Evolutionary conservation across 37 sponge, comb jelly and placozoan species (phyloP), one percentile per base, ranked within the genome.

Genomic region (Diacarnus erythraeanus): DNA sequence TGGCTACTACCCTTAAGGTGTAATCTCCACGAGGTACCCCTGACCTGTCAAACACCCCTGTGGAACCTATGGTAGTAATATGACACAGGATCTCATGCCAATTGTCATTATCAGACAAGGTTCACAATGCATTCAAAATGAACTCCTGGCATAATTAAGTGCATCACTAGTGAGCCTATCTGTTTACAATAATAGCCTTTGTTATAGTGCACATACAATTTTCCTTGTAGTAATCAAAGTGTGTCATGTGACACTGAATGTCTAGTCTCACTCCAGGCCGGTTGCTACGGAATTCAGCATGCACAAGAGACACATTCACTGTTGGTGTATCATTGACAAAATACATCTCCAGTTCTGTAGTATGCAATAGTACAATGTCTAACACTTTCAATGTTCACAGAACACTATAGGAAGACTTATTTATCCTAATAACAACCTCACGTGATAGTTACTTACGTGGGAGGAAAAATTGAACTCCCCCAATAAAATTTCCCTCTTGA

Each of bases 241-340:
- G 73, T 21, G 73, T 72, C 8, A 72, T 10, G 33, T 72, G 73
- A 22, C 73, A 72, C 54, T 44, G 23, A 3, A 72, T 44, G n/a
- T 39, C 10, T 12, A 47, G 12, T 47, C 51, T 47, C 2, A 41
- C 54, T 22, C 54, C 54, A 30, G 73, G 73, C 23, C 73, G 6
- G 47, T 43, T 72, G 15, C 27, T 43, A 5, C n/a, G 31, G 31
- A 72, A 44, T 29, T 43, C 51, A 43, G 73, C 73, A 44, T 44
- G 20, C 29, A 72, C 31, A 5, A 6, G 6, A 21, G 40, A 25
- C 73, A 72, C 73, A 72, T 41, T 29, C 44, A 72, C 27, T 43
- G 23, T 21, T 18, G 73, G 73, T 26, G 73, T 72, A 29, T 72
- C 39, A 21, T 43, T 43, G 29, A 72, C 73, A 43, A 72, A 72